Evolutionary conservation across 2,888 invertebrate genomes (phyloP).

Genomic region (Cyclophora punctaria): DNA sequence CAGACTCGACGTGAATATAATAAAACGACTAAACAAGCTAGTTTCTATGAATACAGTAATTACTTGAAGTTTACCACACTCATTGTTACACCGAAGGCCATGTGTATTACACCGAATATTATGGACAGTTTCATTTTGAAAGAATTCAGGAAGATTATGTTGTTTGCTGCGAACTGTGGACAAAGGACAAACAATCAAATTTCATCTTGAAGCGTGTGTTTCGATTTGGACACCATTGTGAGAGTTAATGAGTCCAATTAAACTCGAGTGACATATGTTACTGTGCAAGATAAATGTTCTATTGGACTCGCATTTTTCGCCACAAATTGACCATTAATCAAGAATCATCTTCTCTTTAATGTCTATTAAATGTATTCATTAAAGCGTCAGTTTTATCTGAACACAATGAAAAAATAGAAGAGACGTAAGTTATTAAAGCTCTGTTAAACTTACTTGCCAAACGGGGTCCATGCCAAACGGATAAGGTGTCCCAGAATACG

Average conservation of each 20-base stretch:
- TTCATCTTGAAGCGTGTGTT: background rate
- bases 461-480: slow-evolving; percentile 83
- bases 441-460: slow-evolving; percentile 72
- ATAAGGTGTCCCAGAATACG: slow-evolving; percentile 72
- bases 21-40: slow-evolving; percentile 35
- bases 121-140: slow-evolving; percentile 86
- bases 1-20: slow-evolving; percentile 9
- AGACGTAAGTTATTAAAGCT: no score
- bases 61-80: slow-evolving; percentile 77
- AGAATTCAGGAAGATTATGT: slow-evolving; percentile 82
- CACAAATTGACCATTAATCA: background rate
- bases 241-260: no score
- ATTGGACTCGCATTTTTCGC: background rate
- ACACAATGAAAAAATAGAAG: background rate
- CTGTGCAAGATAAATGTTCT: no score
- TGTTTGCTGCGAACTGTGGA: slow-evolving; percentile 73
- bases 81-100: slow-evolving; percentile 82
- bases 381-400: background rate
- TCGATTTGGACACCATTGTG: no score
- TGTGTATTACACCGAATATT: slow-evolving; percentile 82
- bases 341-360: background rate
- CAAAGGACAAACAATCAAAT: background rate
- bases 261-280: no score
- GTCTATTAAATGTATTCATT: no score
- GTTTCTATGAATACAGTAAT: slow-evolving; percentile 72